Evolutionary conservation across 2,113 vertebrate genomes (phyloP).

Genomic region (Carollia perspicillata): DNA sequence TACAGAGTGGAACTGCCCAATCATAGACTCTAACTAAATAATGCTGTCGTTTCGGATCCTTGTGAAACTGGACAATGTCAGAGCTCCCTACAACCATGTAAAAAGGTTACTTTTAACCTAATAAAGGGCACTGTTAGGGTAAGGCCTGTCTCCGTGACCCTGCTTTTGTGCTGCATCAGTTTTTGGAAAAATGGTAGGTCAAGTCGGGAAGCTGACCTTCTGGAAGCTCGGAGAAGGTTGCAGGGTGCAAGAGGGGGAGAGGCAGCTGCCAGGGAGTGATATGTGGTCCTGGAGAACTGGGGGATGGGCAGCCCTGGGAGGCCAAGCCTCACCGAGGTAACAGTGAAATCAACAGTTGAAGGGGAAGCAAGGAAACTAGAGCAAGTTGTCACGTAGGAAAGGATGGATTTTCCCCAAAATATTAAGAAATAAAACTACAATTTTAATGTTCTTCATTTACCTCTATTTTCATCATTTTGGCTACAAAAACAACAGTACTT

Average conservation of each 20-base stretch:
- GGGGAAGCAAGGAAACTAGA: neutral
- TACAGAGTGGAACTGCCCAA: neutral
- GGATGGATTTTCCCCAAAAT: neutral
- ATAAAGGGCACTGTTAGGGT: neutral
- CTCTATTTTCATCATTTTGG: neutral
- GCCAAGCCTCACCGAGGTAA: neutral
- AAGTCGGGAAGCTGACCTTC: neutral
- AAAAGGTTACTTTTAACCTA: neutral
- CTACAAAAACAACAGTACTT: neutral
- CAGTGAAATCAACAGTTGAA: neutral
- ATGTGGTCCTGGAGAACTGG: neutral
- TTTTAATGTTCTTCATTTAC: neutral
- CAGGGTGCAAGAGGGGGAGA: neutral
- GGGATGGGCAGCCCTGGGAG: accelerated
- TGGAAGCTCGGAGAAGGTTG: neutral
- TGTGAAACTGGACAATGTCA: neutral
- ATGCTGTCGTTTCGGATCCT: neutral
- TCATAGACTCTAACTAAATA: neutral
- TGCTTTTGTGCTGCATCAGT: neutral
- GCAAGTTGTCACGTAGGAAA: neutral
- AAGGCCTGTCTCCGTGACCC: neutral
- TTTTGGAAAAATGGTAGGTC: neutral
- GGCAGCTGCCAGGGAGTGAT: neutral
- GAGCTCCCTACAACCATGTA: neutral
- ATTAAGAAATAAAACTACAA: neutral